Conservation (phyloP, 2,797 vertebrate genomes). For the Argya squamiceps region DNA sequence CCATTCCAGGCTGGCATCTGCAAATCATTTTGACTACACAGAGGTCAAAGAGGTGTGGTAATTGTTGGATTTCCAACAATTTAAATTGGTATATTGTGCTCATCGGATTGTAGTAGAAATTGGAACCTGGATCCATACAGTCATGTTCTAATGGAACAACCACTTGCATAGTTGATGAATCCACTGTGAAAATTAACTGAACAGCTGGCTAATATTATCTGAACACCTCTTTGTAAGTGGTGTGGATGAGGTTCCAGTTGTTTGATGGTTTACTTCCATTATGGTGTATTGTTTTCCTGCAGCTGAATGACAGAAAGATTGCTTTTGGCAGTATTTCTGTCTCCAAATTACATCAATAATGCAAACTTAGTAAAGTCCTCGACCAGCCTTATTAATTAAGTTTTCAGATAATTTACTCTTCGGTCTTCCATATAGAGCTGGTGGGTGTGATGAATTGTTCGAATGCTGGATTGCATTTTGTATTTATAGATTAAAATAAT, state of each 20-base stretch:
- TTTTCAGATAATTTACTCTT: conserved; percentile 28
- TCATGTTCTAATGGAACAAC: not conserved
- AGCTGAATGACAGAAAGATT: not conserved
- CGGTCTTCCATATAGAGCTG: not conserved
- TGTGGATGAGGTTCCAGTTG: not conserved
- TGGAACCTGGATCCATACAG: not conserved
- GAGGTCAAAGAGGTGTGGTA: not conserved
- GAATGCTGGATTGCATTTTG: conserved; percentile 19
- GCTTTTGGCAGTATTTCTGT: conserved; percentile 18
- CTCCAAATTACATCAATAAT: conserved; percentile 17
- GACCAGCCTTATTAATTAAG: not conserved
- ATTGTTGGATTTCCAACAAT: not conserved
- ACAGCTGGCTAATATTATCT: not conserved
- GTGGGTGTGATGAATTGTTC: not conserved
- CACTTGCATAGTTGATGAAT: not conserved
- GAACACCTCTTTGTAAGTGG: not conserved
- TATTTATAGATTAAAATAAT: conserved; percentile 45
- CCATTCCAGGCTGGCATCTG: conserved; percentile 5
- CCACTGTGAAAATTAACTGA: not conserved
- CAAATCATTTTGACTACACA: not conserved
- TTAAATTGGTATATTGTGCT: not conserved
- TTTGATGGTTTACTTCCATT: not conserved
- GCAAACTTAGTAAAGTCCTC: not conserved
- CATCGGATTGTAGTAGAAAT: not conserved
- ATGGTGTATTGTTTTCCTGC: not conserved